phyloP scores from a whole-genome alignment of 2,888 invertebrate species.

The Eupeodes latifasciatus region DNA sequence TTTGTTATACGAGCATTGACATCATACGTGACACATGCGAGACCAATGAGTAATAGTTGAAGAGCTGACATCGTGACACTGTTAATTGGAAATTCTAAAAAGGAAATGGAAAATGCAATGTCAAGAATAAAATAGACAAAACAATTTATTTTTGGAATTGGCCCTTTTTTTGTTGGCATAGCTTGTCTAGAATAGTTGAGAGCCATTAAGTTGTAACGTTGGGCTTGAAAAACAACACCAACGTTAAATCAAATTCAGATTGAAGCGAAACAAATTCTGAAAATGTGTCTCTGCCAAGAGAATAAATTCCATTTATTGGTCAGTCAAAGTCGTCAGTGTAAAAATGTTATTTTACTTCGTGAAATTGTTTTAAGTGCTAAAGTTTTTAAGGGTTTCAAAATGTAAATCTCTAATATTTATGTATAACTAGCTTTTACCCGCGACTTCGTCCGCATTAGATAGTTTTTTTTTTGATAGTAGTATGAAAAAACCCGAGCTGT shows the following conservation, averaged over 20 bases:
- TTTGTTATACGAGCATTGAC: conserved; percentile 34
- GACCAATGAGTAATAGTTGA: conserved; percentile 51
- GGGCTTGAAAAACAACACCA: background rate
- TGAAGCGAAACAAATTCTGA: background rate
- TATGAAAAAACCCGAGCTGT: too few species aligned
- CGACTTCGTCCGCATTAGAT: too few species aligned
- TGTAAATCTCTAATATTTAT: too few species aligned
- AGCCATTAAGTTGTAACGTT: background rate
- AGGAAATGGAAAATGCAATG: conserved; percentile 15
- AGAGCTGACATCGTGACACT: conserved; percentile 45
- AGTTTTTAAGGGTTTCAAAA: too few species aligned
- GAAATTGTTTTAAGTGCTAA: too few species aligned
- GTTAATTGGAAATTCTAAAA: conserved; percentile 37
- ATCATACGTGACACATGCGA: conserved; percentile 42
- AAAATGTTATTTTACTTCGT: too few species aligned
- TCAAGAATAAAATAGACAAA: conserved; percentile 31
- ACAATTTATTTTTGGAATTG: background rate
- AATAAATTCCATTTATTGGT: too few species aligned
- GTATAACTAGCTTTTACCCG: too few species aligned
- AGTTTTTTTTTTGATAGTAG: too few species aligned
- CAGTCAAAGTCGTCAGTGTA: too few species aligned
- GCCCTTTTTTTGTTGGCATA: too few species aligned
- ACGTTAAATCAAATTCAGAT: background rate
- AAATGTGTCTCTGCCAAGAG: too few species aligned
- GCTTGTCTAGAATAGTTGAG: background rate